Percentiles rank a stretch among this genome's conserved stretches.
Evolutionary conservation across 2,888 invertebrate species (phyloP).

Genomic region (Isoperla grammatica): DNA sequence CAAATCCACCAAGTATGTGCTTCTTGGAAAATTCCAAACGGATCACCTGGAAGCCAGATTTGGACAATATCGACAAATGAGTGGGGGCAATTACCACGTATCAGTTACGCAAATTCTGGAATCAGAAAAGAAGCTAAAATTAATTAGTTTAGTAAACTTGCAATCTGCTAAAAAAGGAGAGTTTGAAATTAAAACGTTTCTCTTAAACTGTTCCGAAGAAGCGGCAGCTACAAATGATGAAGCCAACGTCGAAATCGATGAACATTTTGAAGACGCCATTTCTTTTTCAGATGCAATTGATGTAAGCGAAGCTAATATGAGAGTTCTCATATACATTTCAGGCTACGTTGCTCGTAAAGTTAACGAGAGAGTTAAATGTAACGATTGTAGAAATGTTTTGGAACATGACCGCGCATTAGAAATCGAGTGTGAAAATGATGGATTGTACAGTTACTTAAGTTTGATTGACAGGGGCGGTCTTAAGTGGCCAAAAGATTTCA

Average conservation of each 20-base stretch:
- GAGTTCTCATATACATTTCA: neutral
- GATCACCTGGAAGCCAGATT: conserved; percentile 29
- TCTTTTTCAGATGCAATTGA: neutral
- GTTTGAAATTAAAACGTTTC: neutral
- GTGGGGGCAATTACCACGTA: conserved; percentile 28
- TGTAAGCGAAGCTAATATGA: neutral
- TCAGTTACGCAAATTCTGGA: conserved; percentile 21
- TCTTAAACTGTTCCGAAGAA: neutral
- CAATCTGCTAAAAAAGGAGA: neutral
- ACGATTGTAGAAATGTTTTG: neutral
- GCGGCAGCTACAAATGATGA: neutral
- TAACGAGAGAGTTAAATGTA: neutral
- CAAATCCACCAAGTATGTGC: conserved; percentile 20
- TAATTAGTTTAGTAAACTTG: neutral
- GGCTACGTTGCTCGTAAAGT: neutral
- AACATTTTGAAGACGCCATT: neutral
- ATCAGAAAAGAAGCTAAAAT: conserved; percentile 25
- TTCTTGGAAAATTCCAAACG: conserved; percentile 31
- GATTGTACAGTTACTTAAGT: neutral
- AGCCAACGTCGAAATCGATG: neutral
- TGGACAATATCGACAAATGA: conserved; percentile 29
- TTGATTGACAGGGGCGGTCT: neutral
- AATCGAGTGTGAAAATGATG: neutral
- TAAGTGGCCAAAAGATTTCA: neutral
- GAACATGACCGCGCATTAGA: neutral